Conservation (phyloP, 2,113 vertebrate genomes). For the Sitta europaea region DNA sequence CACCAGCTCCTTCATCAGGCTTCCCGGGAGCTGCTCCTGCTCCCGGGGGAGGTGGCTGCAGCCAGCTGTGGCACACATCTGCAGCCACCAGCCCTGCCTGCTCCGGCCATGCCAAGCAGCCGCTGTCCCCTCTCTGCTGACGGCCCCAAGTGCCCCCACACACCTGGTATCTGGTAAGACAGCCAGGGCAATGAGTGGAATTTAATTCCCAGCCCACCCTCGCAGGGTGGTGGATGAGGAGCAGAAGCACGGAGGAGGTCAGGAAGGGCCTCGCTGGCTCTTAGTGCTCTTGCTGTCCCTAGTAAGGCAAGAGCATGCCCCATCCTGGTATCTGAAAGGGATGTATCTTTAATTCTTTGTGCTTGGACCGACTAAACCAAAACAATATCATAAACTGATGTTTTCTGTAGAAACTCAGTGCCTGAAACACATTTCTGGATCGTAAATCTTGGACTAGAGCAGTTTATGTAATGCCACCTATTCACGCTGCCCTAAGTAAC, state of each 20-base stretch:
- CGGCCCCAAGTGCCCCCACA: not conserved
- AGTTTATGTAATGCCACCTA: conserved; percentile 26
- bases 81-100: not conserved
- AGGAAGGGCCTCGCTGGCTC: not conserved
- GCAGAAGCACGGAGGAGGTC: not conserved
- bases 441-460: not conserved
- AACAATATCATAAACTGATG: not conserved
- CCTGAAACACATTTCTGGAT: not conserved
- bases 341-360: not conserved
- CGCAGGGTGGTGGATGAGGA: not conserved
- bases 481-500: conserved; percentile 17
- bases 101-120: not conserved
- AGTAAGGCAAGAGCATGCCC: not conserved
- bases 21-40: not conserved
- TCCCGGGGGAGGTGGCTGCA: not conserved
- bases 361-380: not conserved
- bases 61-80: not conserved
- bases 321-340: not conserved
- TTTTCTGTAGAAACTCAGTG: not conserved
- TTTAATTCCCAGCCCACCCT: not conserved
- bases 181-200: not conserved
- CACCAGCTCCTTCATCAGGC: not conserved
- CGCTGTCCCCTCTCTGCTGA: not conserved
- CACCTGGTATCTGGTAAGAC: not conserved
- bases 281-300: not conserved